Percentiles rank a stretch among this genome's conserved stretches.
Evolutionary conservation across 1,140 invertebrate species (phyloP).

Genomic region (Tetramorium parvispinum): DNA sequence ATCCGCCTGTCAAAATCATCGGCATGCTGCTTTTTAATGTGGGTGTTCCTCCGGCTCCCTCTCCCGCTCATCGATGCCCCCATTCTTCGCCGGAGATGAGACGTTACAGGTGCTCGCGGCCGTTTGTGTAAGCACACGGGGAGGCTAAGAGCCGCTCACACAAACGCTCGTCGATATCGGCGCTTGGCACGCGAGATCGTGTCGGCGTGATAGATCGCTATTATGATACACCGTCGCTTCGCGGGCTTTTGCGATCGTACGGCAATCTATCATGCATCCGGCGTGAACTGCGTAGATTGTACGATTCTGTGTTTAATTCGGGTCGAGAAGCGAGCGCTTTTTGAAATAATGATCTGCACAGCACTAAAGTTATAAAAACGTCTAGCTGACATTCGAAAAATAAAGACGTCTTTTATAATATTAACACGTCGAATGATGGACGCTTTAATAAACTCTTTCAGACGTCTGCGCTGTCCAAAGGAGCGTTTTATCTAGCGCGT

Average conservation of each 20-base stretch:
- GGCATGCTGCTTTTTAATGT: conserved; percentile 29
- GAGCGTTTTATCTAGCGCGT: neutral
- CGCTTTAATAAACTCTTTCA: conserved; percentile 1
- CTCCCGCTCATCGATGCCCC: neutral
- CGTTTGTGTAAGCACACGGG: conserved; percentile 8
- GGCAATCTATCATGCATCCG: conserved; percentile 20
- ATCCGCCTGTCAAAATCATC: conserved; percentile 51
- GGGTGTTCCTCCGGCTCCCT: neutral
- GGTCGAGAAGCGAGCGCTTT: neutral
- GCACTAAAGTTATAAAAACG: conserved; percentile 1
- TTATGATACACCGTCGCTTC: conserved; percentile 30
- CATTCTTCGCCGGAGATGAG: conserved; percentile 30
- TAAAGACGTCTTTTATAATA: neutral
- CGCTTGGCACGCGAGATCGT: conserved; percentile 18
- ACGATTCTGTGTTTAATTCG: conserved; percentile 11
- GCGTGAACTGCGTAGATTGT: conserved; percentile 27
- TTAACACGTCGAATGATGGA: neutral
- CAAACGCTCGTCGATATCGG: conserved; percentile 29
- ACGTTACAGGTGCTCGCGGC: conserved; percentile 35
- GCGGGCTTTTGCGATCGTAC: neutral
- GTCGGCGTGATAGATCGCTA: conserved; percentile 42
- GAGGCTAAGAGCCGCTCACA: conserved; percentile 10
- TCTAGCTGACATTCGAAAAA: neutral
- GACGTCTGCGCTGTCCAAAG: neutral
- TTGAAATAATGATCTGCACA: neutral